These are phyloP conservation scores for Peromyscus leucopus DNA, from an alignment of 2,113 vertebrate species.

Conservation along the genomic window DNA sequence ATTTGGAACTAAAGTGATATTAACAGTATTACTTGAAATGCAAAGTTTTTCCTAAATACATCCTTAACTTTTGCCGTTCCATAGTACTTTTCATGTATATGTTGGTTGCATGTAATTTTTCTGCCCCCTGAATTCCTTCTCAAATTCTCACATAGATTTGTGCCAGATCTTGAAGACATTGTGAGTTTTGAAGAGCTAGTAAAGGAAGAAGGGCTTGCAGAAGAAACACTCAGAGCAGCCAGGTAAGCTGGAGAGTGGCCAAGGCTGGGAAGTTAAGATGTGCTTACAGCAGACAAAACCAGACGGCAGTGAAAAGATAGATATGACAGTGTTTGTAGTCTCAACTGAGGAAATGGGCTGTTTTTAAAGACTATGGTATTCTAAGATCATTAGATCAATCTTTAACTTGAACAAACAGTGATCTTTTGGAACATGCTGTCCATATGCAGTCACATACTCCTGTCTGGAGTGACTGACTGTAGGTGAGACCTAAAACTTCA, in stretches of 20 bases:
- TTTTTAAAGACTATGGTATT: constrained; percentile 9
- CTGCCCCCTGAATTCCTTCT: constrained; percentile 44
- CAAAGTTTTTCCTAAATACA: constrained; percentile 36
- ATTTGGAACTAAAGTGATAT: constrained; percentile 29
- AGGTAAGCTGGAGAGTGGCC: constrained; percentile 87
- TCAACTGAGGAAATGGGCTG: neutral
- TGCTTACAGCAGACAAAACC: neutral
- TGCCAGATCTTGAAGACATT: constrained; percentile 99
- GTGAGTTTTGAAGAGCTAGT: constrained; percentile 99
- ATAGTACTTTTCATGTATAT: neutral
- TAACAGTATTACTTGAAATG: constrained; percentile 33
- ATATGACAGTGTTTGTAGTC: neutral
- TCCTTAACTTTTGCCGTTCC: neutral
- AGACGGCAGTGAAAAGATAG: neutral
- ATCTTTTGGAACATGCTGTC: neutral
- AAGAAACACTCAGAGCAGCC: constrained; percentile 95
- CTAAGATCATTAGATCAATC: constrained; percentile 53
- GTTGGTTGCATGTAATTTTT: neutral
- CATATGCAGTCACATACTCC: neutral
- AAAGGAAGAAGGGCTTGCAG: constrained; percentile 96
- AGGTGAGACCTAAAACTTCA: neutral
- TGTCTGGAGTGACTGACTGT: neutral
- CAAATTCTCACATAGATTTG: constrained; percentile 91
- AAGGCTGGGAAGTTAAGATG: constrained; percentile 10
- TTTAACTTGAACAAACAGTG: neutral